Conservation (phyloP, 2,888 invertebrate species). For the Spatulosminthurus flaviceps region DNA sequence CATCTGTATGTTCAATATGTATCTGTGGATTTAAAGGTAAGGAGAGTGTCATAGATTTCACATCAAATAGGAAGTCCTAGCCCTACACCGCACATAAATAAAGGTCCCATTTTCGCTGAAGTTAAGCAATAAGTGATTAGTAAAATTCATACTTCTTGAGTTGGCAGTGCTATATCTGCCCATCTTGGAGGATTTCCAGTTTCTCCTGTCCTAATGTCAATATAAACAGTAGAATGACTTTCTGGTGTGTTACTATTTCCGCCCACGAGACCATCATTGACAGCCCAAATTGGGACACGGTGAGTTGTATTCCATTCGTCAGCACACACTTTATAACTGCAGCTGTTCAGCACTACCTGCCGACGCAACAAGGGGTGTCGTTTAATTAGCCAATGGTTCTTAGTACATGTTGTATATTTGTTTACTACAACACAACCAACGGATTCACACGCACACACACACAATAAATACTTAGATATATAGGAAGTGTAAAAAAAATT, state of each 20-base stretch:
- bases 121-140: not conserved
- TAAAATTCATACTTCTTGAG: slow-evolving; percentile 59
- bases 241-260: slow-evolving; percentile 49
- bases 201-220: slow-evolving; percentile 61
- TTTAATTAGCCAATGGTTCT: too few species aligned
- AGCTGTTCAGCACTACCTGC: slow-evolving; percentile 62
- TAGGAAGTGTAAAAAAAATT: too few species aligned
- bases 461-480: too few species aligned
- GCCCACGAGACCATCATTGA: slow-evolving; percentile 62
- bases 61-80: too few species aligned
- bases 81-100: not conserved
- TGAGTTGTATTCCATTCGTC: slow-evolving; percentile 64
- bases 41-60: too few species aligned
- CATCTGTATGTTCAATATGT: slow-evolving; percentile 59
- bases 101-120: not conserved
- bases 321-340: slow-evolving; percentile 63
- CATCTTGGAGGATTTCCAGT: slow-evolving; percentile 60
- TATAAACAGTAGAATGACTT: slow-evolving; percentile 49
- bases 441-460: too few species aligned
- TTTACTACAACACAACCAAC: too few species aligned
- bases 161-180: slow-evolving; percentile 58
- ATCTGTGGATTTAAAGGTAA: slow-evolving; percentile 49
- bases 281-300: slow-evolving; percentile 62
- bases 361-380: not conserved
- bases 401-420: too few species aligned